These are phyloP conservation scores for Stegostoma tigrinum DNA, from an alignment of 2,113 vertebrate genomes.

Conservation along the genomic window DNA sequence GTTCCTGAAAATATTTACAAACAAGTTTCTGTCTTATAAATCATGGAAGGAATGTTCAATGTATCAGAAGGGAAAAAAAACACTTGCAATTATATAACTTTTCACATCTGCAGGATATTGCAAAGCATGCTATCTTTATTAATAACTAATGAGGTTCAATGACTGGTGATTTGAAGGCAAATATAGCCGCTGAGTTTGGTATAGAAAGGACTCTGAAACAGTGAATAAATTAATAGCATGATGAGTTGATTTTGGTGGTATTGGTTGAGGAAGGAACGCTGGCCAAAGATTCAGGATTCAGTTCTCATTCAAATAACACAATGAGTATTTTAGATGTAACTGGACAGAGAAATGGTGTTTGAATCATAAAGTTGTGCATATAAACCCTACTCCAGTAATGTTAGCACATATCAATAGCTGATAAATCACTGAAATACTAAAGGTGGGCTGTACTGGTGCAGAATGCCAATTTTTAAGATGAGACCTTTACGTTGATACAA, in stretches of 20 bases:
- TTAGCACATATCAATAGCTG: not conserved
- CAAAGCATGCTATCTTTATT: not conserved
- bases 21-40: not conserved
- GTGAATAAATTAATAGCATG: not conserved
- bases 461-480: not conserved
- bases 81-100: not conserved
- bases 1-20: constrained; percentile 62
- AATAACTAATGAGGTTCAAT: not conserved
- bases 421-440: not conserved
- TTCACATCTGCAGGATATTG: not conserved
- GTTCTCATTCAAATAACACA: not conserved
- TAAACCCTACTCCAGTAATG: not conserved
- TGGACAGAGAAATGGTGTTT: not conserved
- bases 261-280: not conserved
- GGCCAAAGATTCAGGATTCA: not conserved
- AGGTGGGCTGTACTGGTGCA: not conserved
- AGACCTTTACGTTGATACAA: not conserved
- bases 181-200: not conserved
- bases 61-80: not conserved
- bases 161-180: not conserved
- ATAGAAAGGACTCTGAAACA: not conserved
- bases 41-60: not conserved
- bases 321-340: not conserved
- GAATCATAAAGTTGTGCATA: not conserved
- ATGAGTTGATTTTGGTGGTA: not conserved